Evolutionary conservation across 1,140 invertebrate species (phyloP).

Genomic region (Melitaea cinxia): DNA sequence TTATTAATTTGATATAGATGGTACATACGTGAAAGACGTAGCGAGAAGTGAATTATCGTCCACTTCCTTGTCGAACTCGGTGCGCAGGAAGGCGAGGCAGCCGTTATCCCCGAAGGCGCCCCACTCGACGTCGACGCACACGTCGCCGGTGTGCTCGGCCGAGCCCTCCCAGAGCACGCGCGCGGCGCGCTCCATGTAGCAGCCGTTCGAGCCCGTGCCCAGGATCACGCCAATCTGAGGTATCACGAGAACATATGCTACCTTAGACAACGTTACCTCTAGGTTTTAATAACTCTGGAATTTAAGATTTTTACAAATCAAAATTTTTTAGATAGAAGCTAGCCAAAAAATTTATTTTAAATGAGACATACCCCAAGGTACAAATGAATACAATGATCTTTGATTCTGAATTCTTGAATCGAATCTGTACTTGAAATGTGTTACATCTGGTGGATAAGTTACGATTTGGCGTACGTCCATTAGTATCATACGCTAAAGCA

Average conservation of each 20-base stretch:
- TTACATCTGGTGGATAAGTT: too few species aligned
- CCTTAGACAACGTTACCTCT: too few species aligned
- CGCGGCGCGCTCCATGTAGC: constrained; percentile 93
- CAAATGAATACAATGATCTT: too few species aligned
- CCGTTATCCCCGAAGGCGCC: constrained; percentile 97
- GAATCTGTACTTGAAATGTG: too few species aligned
- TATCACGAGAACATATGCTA: neutral
- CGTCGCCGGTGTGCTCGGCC: constrained; percentile 74
- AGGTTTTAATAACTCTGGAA: too few species aligned
- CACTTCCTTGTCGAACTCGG: constrained; percentile 91
- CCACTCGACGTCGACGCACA: constrained; percentile 97
- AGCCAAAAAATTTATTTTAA: too few species aligned
- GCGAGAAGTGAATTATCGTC: constrained; percentile 89
- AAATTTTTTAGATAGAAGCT: too few species aligned
- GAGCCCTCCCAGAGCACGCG: constrained; percentile 70
- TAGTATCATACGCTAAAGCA: too few species aligned
- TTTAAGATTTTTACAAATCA: too few species aligned
- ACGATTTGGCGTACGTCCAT: too few species aligned
- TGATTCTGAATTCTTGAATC: too few species aligned
- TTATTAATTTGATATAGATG: neutral
- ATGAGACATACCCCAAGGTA: too few species aligned
- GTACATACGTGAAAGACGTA: constrained; percentile 86
- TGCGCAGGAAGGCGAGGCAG: constrained; percentile 90
- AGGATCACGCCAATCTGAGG: constrained; percentile 79
- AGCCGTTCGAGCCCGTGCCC: constrained; percentile 98